Evolutionary conservation across 2,113 vertebrate genomes (phyloP).

Genomic region (Lates calcarifer): DNA sequence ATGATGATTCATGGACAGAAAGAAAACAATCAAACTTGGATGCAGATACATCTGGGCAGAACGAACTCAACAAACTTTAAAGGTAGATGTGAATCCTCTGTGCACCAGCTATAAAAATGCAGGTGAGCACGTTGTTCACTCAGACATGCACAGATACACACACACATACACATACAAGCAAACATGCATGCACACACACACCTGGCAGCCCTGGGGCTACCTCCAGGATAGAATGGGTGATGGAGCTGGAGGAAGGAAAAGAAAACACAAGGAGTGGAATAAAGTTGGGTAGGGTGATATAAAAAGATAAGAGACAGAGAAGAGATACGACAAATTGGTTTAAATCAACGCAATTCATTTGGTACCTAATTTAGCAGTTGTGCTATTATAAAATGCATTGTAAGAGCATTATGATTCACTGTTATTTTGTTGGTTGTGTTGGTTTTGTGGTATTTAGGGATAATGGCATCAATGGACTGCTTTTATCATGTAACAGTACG

Average conservation of each 20-base stretch:
- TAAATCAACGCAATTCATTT: neutral
- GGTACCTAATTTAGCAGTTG: neutral
- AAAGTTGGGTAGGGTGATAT: slow-evolving; percentile 29
- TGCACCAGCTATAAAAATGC: slow-evolving; percentile 35
- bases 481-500: neutral
- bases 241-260: slow-evolving; percentile 53
- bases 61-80: slow-evolving; percentile 26
- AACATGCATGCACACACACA: slow-evolving; percentile 65
- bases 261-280: slow-evolving; percentile 35
- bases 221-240: slow-evolving; percentile 69
- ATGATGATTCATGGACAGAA: slow-evolving; percentile 9
- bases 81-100: slow-evolving; percentile 10
- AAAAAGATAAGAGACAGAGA: slow-evolving; percentile 11
- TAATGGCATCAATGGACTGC: neutral
- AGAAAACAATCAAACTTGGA: slow-evolving; percentile 11
- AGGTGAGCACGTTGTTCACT: slow-evolving; percentile 21
- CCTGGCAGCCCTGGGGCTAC: slow-evolving; percentile 71
- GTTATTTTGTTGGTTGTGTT: neutral
- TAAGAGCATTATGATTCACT: neutral
- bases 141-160: slow-evolving; percentile 39
- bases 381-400: neutral
- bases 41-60: neutral
- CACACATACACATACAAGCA: slow-evolving; percentile 22
- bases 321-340: neutral
- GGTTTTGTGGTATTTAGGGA: neutral